A percentile compares a stretch with the other conserved stretches of the same genome.
Conservation (phyloP, 2,113 vertebrate genomes). For the Tonatia bakeri region DNA sequence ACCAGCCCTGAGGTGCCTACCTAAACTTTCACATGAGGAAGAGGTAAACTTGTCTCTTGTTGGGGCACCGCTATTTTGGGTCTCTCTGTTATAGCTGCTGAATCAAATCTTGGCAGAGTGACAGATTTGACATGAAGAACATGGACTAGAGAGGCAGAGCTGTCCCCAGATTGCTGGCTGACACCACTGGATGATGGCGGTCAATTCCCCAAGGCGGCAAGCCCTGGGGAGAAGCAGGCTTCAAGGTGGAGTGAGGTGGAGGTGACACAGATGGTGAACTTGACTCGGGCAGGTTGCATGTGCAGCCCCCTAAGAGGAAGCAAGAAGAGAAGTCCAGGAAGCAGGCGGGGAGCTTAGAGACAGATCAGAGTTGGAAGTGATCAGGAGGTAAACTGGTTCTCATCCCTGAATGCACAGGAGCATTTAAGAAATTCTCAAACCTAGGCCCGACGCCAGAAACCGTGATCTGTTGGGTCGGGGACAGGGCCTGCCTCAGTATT, state of each 20-base stretch:
- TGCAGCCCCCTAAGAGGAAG: background rate
- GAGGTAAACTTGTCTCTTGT: background rate
- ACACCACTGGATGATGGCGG: fast-evolving
- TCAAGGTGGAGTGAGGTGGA: background rate
- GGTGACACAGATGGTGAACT: background rate
- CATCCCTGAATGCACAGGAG: background rate
- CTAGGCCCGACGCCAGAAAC: background rate
- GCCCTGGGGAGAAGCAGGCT: background rate
- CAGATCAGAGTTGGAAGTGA: background rate
- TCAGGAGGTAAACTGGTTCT: background rate
- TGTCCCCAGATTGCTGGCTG: background rate
- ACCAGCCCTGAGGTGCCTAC: background rate
- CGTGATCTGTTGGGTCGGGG: background rate
- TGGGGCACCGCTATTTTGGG: background rate
- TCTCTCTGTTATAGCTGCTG: background rate
- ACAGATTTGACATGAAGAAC: background rate
- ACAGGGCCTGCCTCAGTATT: background rate
- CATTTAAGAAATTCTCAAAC: background rate
- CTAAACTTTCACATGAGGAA: background rate
- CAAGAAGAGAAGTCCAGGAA: background rate
- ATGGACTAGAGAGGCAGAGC: background rate
- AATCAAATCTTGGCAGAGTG: background rate
- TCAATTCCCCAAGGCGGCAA: background rate
- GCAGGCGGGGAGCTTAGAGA: background rate
- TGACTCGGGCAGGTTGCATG: background rate